Evolutionary conservation across 35 echinoderm and acorn worm genomes (phyloP).

Genomic region (Diadema setosum): DNA sequence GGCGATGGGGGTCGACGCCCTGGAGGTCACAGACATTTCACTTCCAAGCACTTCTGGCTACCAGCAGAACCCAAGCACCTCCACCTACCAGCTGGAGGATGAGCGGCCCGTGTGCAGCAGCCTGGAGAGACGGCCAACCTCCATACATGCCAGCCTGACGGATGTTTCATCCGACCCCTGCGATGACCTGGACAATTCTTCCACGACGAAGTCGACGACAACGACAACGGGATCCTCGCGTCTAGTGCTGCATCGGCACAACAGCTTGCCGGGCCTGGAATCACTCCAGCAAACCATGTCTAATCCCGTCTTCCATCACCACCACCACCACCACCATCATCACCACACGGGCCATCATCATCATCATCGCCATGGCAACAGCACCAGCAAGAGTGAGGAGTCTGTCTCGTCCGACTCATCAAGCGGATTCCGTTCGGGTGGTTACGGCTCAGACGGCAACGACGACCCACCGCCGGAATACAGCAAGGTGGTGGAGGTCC

Average conservation of each 20-base stretch:
- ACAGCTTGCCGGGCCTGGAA: not conserved
- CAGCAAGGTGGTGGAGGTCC: conserved; percentile 80
- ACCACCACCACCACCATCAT: conserved; percentile 32
- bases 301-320: conserved; percentile 20
- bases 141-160: not conserved
- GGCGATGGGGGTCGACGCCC: not conserved
- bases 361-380: conserved; percentile 15
- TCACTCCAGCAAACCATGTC: not conserved
- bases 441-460: conserved; percentile 63
- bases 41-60: not conserved
- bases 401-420: conserved; percentile 96
- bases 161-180: conserved; percentile 1
- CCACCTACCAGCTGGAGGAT: conserved; percentile 27
- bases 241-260: not conserved
- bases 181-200: not conserved
- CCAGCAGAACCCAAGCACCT: not conserved
- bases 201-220: not conserved
- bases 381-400: conserved; percentile 92
- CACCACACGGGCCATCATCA: not conserved
- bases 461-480: conserved; percentile 87
- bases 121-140: conserved; percentile 38
- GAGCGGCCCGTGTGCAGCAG: conserved; percentile 49
- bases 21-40: not conserved
- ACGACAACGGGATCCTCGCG: not conserved
- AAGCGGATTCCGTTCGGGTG: conserved; percentile 92